These are phyloP conservation scores for Syngnathus rostellatus DNA, from an alignment of 2,797 vertebrate genomes.

Conservation along the genomic window DNA sequence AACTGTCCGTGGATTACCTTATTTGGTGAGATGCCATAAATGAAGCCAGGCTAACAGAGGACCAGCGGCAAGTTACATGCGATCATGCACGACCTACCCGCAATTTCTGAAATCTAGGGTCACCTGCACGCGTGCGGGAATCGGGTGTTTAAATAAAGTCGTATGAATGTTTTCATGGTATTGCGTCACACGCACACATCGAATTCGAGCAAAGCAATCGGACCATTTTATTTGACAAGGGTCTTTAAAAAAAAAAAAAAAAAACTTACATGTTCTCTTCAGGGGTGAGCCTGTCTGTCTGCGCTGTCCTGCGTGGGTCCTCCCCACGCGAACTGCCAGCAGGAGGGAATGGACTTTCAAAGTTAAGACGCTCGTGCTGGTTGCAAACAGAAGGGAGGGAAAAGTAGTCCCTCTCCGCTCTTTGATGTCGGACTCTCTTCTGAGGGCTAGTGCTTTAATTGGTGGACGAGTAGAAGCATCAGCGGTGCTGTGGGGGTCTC, in stretches of 20 bases:
- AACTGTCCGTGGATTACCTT: constrained; percentile 64
- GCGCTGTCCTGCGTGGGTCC: constrained; percentile 37
- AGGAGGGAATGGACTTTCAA: constrained; percentile 43
- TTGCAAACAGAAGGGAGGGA: constrained; percentile 35
- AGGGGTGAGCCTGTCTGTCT: constrained; percentile 12
- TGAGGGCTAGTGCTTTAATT: constrained; percentile 73
- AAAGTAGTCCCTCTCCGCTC: constrained; percentile 49
- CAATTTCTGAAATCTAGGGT: neutral
- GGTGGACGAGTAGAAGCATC: constrained; percentile 72
- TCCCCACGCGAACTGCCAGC: constrained; percentile 53
- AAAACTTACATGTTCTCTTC: constrained; percentile 5
- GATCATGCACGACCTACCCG: constrained; percentile 6
- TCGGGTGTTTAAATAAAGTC: neutral
- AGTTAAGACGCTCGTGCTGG: constrained; percentile 15
- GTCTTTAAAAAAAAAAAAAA: neutral
- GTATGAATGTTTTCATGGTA: neutral
- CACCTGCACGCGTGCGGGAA: neutral
- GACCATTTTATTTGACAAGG: neutral
- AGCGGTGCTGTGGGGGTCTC: constrained; percentile 50
- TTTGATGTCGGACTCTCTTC: constrained; percentile 37
- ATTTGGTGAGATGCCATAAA: constrained; percentile 69
- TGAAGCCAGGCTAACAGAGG: constrained; percentile 26
- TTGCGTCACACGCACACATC: neutral
- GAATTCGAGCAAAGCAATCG: neutral
- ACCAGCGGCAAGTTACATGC: constrained; percentile 30